A percentile compares a stretch with the other conserved stretches of the same genome.
Evolutionary conservation across 2,113 vertebrate genomes (phyloP).

Genomic region (Prionailurus bengalensis): DNA sequence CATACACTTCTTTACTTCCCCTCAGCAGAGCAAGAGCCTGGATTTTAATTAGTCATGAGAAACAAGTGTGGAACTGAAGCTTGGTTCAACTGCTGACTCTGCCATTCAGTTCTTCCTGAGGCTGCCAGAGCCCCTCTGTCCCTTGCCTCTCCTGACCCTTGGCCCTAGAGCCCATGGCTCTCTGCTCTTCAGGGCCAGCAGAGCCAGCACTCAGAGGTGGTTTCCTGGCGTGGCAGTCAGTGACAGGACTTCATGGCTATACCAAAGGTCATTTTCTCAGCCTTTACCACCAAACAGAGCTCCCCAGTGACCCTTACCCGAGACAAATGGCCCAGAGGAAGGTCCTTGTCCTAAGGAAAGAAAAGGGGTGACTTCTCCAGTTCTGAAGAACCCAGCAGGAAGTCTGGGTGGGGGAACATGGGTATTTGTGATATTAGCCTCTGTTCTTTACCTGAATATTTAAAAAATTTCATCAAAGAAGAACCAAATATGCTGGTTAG

Average conservation of each 20-base stretch:
- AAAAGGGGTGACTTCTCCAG: not conserved
- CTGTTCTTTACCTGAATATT: conserved; percentile 50
- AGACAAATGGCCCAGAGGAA: not conserved
- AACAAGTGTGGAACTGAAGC: not conserved
- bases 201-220: not conserved
- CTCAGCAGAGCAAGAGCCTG: not conserved
- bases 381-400: not conserved
- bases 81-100: not conserved
- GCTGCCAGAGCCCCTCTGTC: not conserved
- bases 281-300: not conserved
- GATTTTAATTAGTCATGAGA: conserved; percentile 6
- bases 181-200: not conserved
- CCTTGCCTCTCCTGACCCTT: not conserved
- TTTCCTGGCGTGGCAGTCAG: not conserved
- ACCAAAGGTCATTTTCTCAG: not conserved
- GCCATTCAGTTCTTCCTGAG: not conserved
- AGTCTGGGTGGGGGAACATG: not conserved
- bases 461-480: conserved; percentile 3
- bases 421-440: not conserved
- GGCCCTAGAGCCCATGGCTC: not conserved
- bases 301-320: not conserved
- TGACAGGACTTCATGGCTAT: not conserved
- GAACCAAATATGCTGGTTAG: not conserved
- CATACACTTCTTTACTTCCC: not conserved
- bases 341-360: not conserved